A percentile compares a stretch with the other conserved stretches of the same genome.
phyloP scores from a whole-genome alignment of 2,113 vertebrate species.

The Paraplagusia blochii region DNA sequence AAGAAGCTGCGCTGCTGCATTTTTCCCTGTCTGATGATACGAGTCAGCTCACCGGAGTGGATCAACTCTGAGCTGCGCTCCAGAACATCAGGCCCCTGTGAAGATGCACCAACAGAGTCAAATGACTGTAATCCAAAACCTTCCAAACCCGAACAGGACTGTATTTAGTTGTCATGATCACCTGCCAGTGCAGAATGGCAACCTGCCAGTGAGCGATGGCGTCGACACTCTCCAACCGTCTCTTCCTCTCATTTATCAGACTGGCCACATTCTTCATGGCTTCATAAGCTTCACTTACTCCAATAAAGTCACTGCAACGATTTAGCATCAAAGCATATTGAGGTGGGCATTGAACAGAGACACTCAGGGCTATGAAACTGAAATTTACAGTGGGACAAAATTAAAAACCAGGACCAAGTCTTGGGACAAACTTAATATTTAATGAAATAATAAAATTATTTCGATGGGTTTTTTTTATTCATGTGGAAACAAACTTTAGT shows the following conservation, averaged over 20 bases:
- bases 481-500: too few species aligned
- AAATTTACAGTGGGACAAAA: too few species aligned
- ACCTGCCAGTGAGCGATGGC: slow-evolving; percentile 97
- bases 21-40: slow-evolving; percentile 84
- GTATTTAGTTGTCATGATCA: slow-evolving; percentile 58
- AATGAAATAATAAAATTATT: too few species aligned
- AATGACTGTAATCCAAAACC: not conserved
- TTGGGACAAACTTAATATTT: too few species aligned
- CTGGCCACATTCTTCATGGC: slow-evolving; percentile 97
- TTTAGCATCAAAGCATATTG: not conserved
- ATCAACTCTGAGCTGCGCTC: slow-evolving; percentile 92
- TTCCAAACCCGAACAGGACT: not conserved
- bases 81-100: slow-evolving; percentile 87
- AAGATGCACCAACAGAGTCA: not conserved
- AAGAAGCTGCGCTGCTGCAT: slow-evolving; percentile 95
- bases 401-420: too few species aligned
- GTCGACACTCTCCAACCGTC: slow-evolving; percentile 91
- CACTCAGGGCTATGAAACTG: too few species aligned
- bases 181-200: slow-evolving; percentile 95
- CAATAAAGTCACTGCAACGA: slow-evolving; percentile 83
- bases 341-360: too few species aligned
- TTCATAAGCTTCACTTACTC: slow-evolving; percentile 87
- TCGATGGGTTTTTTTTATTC: too few species aligned
- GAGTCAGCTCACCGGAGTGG: slow-evolving; percentile 91
- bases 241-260: slow-evolving; percentile 95